Conservation (phyloP, 1,140 invertebrate species). For the Neocloeon triangulifer region DNA sequence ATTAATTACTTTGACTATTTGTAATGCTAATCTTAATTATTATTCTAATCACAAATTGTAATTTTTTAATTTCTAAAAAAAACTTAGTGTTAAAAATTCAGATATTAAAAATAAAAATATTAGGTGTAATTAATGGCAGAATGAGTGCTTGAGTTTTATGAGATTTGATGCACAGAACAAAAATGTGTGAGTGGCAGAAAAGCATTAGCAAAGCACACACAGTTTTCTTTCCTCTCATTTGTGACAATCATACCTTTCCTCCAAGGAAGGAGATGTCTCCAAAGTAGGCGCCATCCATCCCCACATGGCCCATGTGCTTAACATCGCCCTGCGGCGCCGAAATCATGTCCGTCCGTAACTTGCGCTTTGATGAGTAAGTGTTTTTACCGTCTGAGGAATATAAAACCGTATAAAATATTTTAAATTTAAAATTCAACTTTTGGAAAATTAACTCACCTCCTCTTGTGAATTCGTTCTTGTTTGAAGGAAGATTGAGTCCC, state of each 20-base stretch:
- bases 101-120: too few species aligned
- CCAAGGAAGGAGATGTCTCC: constrained; percentile 78
- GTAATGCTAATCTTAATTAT: too few species aligned
- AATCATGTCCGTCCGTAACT: constrained; percentile 79
- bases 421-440: not conserved
- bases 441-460: constrained; percentile 20
- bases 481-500: constrained; percentile 52
- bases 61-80: too few species aligned
- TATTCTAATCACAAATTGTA: too few species aligned
- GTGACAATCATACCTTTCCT: constrained; percentile 20
- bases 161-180: too few species aligned
- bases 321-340: constrained; percentile 89
- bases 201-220: too few species aligned
- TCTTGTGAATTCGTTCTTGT: constrained; percentile 31
- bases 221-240: too few species aligned
- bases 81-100: too few species aligned
- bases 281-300: constrained; percentile 88
- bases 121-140: too few species aligned
- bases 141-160: too few species aligned
- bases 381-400: constrained; percentile 22
- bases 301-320: constrained; percentile 91
- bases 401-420: constrained; percentile 5
- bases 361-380: constrained; percentile 31
- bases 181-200: too few species aligned
- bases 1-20: too few species aligned